Evolutionary conservation across 2,888 invertebrate species (phyloP).

Genomic region (Osmoderma eremita): DNA sequence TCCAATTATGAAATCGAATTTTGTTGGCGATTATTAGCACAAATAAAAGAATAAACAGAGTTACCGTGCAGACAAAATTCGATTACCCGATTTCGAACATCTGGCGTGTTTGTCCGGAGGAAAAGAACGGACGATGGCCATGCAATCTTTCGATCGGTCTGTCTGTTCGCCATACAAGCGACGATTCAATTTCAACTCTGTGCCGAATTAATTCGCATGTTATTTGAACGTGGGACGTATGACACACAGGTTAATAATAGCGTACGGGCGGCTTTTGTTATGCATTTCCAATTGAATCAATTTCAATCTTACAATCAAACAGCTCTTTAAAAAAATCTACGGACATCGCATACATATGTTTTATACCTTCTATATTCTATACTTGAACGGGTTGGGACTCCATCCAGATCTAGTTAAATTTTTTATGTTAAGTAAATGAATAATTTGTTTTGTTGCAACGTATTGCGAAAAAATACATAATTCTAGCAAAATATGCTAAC

Average conservation of each 20-base stretch:
- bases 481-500: too few relatives aligned
- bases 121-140: neutral
- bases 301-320: too few relatives aligned
- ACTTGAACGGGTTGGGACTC: too few relatives aligned
- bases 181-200: conserved; percentile 8
- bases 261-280: too few relatives aligned
- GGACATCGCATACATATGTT: too few relatives aligned
- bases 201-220: conserved; percentile 20
- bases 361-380: too few relatives aligned
- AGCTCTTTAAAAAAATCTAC: too few relatives aligned
- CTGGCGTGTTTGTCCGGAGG: neutral
- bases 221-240: conserved; percentile 3
- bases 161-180: conserved; percentile 4
- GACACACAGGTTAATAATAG: neutral
- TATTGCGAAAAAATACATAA: too few relatives aligned
- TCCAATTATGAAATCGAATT: conserved; percentile 17
- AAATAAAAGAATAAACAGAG: conserved; percentile 25
- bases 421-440: too few relatives aligned
- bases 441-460: too few relatives aligned
- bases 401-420: too few relatives aligned
- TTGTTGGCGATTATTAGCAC: conserved; percentile 11
- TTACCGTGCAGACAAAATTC: conserved; percentile 18
- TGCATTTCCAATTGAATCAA: too few relatives aligned
- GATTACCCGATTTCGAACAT: conserved; percentile 20
- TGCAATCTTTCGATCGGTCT: neutral